phyloP scores from a whole-genome alignment of 2,113 vertebrate genomes.

The Cercocebus atys region DNA sequence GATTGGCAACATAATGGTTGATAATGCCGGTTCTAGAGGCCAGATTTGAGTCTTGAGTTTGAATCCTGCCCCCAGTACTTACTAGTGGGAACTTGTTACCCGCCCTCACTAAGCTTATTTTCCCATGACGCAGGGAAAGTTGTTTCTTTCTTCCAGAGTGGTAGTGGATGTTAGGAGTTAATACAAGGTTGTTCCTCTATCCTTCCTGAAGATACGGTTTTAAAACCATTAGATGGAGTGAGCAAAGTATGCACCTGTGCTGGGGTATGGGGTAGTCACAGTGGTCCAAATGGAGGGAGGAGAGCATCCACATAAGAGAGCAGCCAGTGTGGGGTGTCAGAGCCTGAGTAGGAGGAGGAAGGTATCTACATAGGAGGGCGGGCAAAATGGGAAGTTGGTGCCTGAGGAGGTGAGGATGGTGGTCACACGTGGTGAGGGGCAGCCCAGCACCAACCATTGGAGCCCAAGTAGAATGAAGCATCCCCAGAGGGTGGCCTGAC shows the following conservation, averaged over 20 bases:
- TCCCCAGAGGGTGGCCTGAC: not conserved
- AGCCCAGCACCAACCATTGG: too few relatives aligned
- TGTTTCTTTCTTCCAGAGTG: not conserved
- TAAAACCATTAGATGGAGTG: not conserved
- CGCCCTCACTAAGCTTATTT: too few relatives aligned
- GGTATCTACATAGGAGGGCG: not conserved
- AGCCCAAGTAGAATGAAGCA: not conserved
- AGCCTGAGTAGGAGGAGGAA: not conserved
- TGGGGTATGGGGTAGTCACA: not conserved
- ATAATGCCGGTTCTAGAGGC: not conserved
- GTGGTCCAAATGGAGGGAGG: not conserved
- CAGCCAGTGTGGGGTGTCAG: not conserved
- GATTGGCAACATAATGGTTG: not conserved
- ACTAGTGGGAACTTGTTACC: not conserved
- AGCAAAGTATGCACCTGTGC: not conserved
- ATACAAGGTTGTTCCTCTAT: not conserved
- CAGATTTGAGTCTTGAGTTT: not conserved
- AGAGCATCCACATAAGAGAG: not conserved
- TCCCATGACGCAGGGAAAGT: not conserved
- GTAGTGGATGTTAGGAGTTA: not conserved
- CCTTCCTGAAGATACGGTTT: not conserved
- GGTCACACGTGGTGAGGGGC: not conserved
- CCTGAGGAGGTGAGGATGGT: not conserved
- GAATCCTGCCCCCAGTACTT: not conserved
- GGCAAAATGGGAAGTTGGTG: not conserved